These are phyloP conservation scores for Spea hammondii DNA, from an alignment of 2,797 vertebrate species.

Conservation along the genomic window DNA sequence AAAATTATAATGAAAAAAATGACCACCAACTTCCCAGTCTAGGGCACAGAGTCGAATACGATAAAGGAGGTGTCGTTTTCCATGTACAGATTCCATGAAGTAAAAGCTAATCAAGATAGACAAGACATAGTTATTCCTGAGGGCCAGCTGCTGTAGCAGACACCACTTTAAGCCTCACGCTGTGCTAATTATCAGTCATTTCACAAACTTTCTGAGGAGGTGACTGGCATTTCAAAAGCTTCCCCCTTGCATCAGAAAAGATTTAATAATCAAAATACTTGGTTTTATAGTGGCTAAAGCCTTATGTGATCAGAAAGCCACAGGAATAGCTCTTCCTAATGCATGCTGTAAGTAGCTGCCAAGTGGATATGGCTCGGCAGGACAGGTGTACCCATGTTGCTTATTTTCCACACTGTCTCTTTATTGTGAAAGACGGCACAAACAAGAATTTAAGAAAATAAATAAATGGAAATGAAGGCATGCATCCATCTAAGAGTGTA, in stretches of 20 bases:
- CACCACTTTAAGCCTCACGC: slow-evolving; percentile 36
- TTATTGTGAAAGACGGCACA: background rate
- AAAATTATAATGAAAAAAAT: too few species aligned
- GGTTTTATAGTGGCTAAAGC: slow-evolving; percentile 37
- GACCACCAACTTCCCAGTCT: background rate
- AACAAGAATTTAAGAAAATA: background rate
- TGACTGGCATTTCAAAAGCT: slow-evolving; percentile 53
- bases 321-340: slow-evolving; percentile 39
- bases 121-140: slow-evolving; percentile 48
- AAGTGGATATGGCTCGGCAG: background rate
- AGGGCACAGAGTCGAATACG: slow-evolving; percentile 27
- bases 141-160: slow-evolving; percentile 35
- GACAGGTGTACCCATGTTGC: background rate
- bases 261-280: slow-evolving; percentile 49
- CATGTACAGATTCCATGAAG: background rate
- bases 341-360: slow-evolving; percentile 13
- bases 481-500: background rate
- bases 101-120: slow-evolving; percentile 42
- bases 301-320: slow-evolving; percentile 34
- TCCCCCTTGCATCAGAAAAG: slow-evolving; percentile 34
- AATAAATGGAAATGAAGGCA: background rate
- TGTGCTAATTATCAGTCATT: slow-evolving; percentile 44
- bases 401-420: slow-evolving; percentile 4
- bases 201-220: slow-evolving; percentile 49
- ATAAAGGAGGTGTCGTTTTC: slow-evolving; percentile 7